Evolutionary conservation across 1,140 invertebrate species (phyloP).

Genomic region (Drosophila sproati): DNA sequence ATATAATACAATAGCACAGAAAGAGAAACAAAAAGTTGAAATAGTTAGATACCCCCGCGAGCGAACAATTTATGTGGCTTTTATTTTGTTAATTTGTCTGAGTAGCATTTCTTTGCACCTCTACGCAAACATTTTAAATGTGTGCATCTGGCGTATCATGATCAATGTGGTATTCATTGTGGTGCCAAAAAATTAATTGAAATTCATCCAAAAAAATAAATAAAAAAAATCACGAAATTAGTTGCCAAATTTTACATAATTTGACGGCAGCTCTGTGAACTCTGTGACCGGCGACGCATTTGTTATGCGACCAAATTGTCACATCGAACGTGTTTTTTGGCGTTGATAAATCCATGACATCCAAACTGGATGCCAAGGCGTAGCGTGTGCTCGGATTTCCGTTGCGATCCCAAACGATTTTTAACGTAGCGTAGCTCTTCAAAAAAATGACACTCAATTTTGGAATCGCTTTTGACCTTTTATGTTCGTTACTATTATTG

Average conservation of each 20-base stretch:
- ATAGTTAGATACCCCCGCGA: constrained; percentile 25
- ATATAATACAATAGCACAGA: constrained; percentile 17
- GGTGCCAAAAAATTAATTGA: constrained; percentile 57
- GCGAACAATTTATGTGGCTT: constrained; percentile 54
- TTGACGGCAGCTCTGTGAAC: constrained; percentile 71
- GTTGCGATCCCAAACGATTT: constrained; percentile 13
- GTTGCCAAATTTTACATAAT: constrained; percentile 76
- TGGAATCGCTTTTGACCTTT: constrained; percentile 60
- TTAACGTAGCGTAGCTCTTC: background rate
- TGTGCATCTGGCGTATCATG: constrained; percentile 45
- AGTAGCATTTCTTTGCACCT: constrained; percentile 57
- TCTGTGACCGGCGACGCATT: constrained; percentile 52
- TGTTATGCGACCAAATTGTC: constrained; percentile 51
- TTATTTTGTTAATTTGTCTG: constrained; percentile 76
- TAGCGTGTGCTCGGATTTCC: constrained; percentile 22
- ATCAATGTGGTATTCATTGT: constrained; percentile 37
- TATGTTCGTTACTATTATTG: constrained; percentile 42
- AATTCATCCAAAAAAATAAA: constrained; percentile 46
- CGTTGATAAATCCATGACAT: background rate
- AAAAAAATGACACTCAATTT: constrained; percentile 34
- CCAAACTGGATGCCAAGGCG: constrained; percentile 19
- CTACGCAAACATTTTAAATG: constrained; percentile 34
- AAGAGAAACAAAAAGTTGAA: constrained; percentile 33
- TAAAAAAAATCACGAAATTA: constrained; percentile 56
- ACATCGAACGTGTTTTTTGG: constrained; percentile 23